Base-by-base conservation (phyloP, 2,113 vertebrate species). In the Furnarius figulus region DNA sequence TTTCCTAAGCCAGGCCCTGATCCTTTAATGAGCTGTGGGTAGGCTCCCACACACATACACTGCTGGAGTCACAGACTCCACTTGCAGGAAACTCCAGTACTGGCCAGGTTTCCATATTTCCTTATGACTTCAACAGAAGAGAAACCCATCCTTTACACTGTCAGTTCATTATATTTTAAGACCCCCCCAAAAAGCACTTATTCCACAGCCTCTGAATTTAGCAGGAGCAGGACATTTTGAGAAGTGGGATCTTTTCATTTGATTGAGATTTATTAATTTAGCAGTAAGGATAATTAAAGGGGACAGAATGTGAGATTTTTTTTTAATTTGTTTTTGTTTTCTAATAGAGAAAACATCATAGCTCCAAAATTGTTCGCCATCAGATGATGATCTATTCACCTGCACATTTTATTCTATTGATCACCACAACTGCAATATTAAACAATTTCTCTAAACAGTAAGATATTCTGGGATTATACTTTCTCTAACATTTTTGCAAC, bases 1-100 rank as follows among this genome's bases (percentile, higher is more conserved):
- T 44, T 84, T 68, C 66, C 88, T 93, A 89, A 93, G 46, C 86
- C 96, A 90, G 66, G 61, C 79, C 95, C 88, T 90, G 90, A 93
- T 86, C 92, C 90, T 85, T 93, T 95, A 94, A 95, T 49, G 86
- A 95, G 91, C 96, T 56, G 68, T 44, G 70, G 61, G 76, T 35
- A 86, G 72, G 65, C 68, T 92, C 76, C 50, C 75, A 75, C 74
- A 80, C 78, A 89, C 3, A 1, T 67, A 75, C 73, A 2, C 86
- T 63, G 84, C 44, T 93, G 56, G 75, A 93, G 63, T 30, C 68
- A 47, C 66, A 61, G 42, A 15, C 85, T 90, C 68, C 72, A 52
- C 73, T 81, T 31, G 68, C 44, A 92, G 65, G 7, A 22, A 87
- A 85, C 68, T 75, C 61, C 86, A 90, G 15, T 5, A 53, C 50